These are phyloP conservation scores for Pseudochromis fuscus DNA, from an alignment of 2,797 vertebrate species.

Conservation along the genomic window DNA sequence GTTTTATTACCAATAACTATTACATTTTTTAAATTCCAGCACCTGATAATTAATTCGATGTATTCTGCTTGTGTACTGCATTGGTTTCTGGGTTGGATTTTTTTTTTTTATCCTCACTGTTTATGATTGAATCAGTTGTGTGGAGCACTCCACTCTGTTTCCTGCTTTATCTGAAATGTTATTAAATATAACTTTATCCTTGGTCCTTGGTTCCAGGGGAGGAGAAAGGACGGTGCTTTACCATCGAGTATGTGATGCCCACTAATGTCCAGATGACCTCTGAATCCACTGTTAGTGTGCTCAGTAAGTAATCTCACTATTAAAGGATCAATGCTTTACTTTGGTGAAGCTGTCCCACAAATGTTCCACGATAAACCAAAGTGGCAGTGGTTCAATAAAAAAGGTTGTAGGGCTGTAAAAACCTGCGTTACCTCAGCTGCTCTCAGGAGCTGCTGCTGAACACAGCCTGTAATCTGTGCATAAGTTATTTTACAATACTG, in stretches of 20 bases:
- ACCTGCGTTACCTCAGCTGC: neutral
- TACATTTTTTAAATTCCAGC: neutral
- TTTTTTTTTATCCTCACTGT: neutral
- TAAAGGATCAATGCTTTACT: neutral
- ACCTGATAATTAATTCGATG: neutral
- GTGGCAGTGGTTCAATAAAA: neutral
- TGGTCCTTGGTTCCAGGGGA: conserved; percentile 86
- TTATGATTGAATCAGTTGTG: neutral
- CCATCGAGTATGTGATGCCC: conserved; percentile 96
- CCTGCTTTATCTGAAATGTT: neutral
- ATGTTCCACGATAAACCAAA: neutral
- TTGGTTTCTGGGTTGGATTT: conserved; percentile 6
- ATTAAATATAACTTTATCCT: neutral
- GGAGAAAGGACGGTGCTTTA: conserved; percentile 94
- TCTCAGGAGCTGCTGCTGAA: too few species aligned
- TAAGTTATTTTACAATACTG: neutral
- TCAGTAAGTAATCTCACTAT: conserved; percentile 87
- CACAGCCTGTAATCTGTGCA: too few species aligned
- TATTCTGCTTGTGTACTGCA: neutral
- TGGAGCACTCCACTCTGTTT: neutral
- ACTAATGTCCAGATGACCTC: conserved; percentile 94
- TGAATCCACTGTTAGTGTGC: conserved; percentile 93
- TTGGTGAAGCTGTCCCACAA: neutral
- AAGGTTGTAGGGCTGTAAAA: neutral
- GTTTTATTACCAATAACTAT: neutral